These are phyloP conservation scores for Plemyria rubiginata DNA, from an alignment of 2,888 invertebrate genomes.

Conservation along the genomic window DNA sequence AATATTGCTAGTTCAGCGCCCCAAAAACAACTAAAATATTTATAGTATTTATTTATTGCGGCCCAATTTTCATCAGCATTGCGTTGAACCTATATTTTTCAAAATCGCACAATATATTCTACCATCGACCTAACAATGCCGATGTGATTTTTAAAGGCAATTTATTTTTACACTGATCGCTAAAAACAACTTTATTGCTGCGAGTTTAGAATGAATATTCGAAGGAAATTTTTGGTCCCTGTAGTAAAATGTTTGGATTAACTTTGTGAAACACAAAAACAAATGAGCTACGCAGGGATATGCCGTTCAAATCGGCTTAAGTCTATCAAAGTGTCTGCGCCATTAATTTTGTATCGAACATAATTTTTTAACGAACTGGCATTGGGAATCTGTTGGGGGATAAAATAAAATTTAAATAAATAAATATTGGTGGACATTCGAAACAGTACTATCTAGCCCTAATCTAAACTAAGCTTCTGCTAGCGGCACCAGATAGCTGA, in stretches of 20 bases:
- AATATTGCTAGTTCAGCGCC: too few relatives aligned
- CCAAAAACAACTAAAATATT: too few relatives aligned
- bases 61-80: constrained; percentile 1
- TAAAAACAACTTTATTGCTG: constrained; percentile 14
- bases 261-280: constrained; percentile 38
- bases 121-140: constrained; percentile 19
- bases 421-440: too few relatives aligned
- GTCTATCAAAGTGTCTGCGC: constrained; percentile 38
- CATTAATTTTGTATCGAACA: constrained; percentile 42
- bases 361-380: constrained; percentile 34
- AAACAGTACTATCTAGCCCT: too few relatives aligned
- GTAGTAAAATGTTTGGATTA: constrained; percentile 37
- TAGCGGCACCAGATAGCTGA: too few relatives aligned
- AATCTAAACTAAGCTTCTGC: too few relatives aligned
- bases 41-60: neutral
- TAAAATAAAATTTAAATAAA: neutral
- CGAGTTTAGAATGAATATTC: constrained; percentile 18
- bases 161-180: constrained; percentile 11
- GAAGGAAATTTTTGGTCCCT: constrained; percentile 20
- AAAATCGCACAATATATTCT: constrained; percentile 16
- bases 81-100: neutral
- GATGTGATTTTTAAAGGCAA: constrained; percentile 23
- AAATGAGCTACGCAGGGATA: constrained; percentile 36
- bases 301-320: constrained; percentile 41
- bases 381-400: constrained; percentile 14